Conservation (phyloP, 2,888 invertebrate species). For the Alviniconcha strummeri region DNA sequence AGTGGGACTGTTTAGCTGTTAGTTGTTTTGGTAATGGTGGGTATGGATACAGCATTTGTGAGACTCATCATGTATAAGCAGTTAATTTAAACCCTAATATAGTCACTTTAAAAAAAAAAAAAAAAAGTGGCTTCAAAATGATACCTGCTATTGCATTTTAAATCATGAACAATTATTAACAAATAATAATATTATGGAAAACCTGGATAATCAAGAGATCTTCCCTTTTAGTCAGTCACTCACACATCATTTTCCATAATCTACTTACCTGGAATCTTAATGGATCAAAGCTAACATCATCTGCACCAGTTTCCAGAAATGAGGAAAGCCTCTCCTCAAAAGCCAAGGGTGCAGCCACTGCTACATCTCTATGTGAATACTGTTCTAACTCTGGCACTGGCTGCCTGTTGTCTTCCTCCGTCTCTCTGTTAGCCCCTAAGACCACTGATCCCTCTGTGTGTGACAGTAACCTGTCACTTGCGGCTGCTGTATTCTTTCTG, state of each 20-base stretch:
- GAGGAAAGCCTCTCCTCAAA: conserved; percentile 55
- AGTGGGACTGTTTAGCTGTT: too few species aligned
- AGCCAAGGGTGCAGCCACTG: neutral
- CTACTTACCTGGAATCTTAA: neutral
- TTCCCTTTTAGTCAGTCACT: neutral
- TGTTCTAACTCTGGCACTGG: too few species aligned
- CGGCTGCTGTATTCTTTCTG: too few species aligned
- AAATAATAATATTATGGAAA: neutral
- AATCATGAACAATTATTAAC: neutral
- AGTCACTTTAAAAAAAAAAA: too few species aligned
- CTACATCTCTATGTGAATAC: neutral
- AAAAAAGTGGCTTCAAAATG: neutral
- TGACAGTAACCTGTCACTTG: too few species aligned
- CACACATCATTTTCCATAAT: neutral
- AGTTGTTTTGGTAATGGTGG: too few species aligned
- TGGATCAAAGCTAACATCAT: neutral
- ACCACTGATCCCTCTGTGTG: too few species aligned
- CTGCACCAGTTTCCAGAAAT: conserved; percentile 50
- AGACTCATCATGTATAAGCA: too few species aligned
- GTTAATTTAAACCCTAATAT: too few species aligned
- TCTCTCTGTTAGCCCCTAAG: too few species aligned
- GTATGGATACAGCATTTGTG: too few species aligned
- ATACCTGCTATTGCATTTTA: neutral
- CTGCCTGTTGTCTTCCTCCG: too few species aligned
- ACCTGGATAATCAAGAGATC: neutral